phyloP scores from a whole-genome alignment of 2,888 invertebrate species.

The Doris montereyensis region DNA sequence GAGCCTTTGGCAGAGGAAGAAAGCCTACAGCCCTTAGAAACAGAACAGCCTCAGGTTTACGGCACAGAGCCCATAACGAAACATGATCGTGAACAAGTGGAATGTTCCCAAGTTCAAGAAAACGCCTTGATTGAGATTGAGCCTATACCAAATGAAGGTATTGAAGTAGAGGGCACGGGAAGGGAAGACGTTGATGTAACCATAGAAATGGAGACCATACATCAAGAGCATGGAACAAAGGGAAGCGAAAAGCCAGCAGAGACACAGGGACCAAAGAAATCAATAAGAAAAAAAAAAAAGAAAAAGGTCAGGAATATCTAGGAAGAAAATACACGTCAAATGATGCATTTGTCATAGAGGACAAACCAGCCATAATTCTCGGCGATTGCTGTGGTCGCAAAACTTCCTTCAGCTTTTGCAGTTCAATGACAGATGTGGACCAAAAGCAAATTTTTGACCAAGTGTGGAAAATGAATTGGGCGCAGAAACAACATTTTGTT shows the following conservation, averaged over 20 bases:
- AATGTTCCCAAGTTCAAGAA: no score
- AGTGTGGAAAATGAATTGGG: slow-evolving; percentile 8
- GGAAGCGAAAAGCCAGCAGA: neutral
- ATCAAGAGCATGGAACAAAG: slow-evolving; percentile 3
- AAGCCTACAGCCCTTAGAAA: no score
- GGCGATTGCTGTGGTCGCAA: neutral
- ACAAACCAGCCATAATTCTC: neutral
- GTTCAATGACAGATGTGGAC: neutral
- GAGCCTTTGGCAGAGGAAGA: no score
- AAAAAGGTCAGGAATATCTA: neutral
- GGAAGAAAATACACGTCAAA: slow-evolving; percentile 4
- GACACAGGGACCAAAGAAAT: neutral
- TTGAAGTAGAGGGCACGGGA: slow-evolving; percentile 2
- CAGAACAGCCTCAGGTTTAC: no score
- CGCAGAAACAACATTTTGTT: slow-evolving; percentile 2
- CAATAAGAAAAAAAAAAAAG: neutral
- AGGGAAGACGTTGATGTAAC: slow-evolving; percentile 6
- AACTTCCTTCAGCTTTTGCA: slow-evolving; percentile 6
- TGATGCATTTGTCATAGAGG: slow-evolving; percentile 1
- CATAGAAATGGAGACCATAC: slow-evolving; percentile 6
- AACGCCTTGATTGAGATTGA: no score
- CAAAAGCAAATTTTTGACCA: slow-evolving; percentile 3
- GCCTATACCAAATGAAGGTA: neutral
- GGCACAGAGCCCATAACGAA: no score
- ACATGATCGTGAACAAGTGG: no score